Base-by-base conservation (phyloP, 2,113 vertebrate species). In the Osmerus mordax region DNA sequence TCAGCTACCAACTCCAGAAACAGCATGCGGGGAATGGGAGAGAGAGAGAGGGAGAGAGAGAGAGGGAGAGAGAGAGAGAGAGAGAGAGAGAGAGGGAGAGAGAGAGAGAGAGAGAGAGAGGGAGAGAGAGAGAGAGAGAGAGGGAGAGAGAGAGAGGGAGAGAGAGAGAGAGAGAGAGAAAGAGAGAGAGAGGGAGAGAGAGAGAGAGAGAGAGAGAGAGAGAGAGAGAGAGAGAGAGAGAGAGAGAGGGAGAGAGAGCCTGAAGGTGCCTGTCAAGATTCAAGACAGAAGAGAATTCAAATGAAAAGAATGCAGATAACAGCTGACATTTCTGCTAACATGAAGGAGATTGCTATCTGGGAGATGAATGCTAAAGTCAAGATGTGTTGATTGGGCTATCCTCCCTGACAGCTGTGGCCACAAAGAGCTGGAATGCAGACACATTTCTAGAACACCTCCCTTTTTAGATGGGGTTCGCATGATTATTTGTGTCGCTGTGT, bases 271-370 rank as follows among this genome's bases (percentile, higher is more conserved):
- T 80, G 81, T 78, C 65, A 16, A 53, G 77, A 72, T 68, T 19
- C 56, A 70, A 71, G 71, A 56, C 63, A 36, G 25, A 64, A 67
- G 73, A 74, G 69, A 76, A 88, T 83, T 87, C 80, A 85, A 84
- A 88, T 82, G 79, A 81, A 80, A 78, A 60, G 69, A 71, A 83
- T 65, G 64, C 65, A 71, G 86, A 89, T 87, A 84, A 80, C 63
- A 32, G 74, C 71, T 78, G 78, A 79, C 78, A 82, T 86, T 79
- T 83, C 76, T 76, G 76, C 78, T 73, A 73, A 82, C 53, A 47
- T 71, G 63, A 65, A 69, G 73, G 62, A 73, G 81, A 87, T 85
- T 62, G 69, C 69, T 85, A 84, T 90, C 86, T 76, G 0, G 32
- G 23, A 85, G 78, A 84, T 67, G 78, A 84, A 79, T 72, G 73